Evolutionary conservation across 2,888 invertebrate species (phyloP), one percentile per base, ranked within the genome.

Genomic region (Drosophila stalkeri): DNA sequence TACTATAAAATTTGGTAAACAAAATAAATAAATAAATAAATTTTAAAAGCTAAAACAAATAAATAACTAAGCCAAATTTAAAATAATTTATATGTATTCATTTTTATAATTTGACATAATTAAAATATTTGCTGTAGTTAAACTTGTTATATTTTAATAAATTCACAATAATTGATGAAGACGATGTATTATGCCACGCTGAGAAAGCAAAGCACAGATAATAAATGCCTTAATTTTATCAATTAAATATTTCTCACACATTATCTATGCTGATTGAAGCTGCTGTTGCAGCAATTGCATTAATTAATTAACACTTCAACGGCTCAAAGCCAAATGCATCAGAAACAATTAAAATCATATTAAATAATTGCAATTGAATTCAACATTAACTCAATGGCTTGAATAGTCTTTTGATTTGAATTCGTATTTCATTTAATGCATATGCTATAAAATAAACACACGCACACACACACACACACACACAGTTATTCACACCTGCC

Each of bases 401-500:
- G 46, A 51, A 43, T n/a, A 47, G 33, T 16, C 72, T 12, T 14
- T 60, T 72, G 49, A 71, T 60, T n/a, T 27, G 27, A 6, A 27
- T 27, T 27, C 5, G 6, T 46, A 46, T 56, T 61, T 61, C 4
- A 60, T 49, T 70, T 57, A 31, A 52, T 57, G 27, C 16, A 46
- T 46, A 49, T 23, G 14, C 49, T 59, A 52, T 31, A 11, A 51
- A 52, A 46, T 18, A 37, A 31, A 18, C 41, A 41, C 68, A 47
- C 9, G 0, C 31, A 47, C 27, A 49, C 27, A 31, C 9, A 49
- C 27, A 47, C 47, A 14, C 47, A 16, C 31, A 6, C 51, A 14
- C 14, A 18, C 20, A 20, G 3, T 1, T 4, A 20, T 27, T n/a
- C 23, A 49, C 37, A 14, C 35, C 43, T 44, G 68, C 52, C 44